A percentile compares a stretch with the other conserved stretches of the same genome.
Evolutionary conservation across 1,140 invertebrate species (phyloP).

Genomic region (Eciton burchellii): DNA sequence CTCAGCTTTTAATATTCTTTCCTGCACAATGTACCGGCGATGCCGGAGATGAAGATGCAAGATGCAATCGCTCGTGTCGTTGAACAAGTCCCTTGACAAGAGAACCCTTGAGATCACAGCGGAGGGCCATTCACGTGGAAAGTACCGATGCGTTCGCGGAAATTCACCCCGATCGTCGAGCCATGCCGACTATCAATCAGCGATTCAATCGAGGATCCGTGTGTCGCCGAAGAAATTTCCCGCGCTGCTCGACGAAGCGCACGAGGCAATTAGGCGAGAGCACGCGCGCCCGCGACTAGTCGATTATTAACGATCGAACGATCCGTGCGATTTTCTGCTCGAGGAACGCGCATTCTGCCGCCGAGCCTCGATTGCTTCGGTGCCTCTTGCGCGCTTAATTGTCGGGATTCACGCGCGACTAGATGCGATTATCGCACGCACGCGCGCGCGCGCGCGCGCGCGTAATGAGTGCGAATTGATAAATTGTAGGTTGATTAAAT

Average conservation of each 20-base stretch:
- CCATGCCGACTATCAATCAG: conserved; percentile 59
- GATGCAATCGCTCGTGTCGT: background rate
- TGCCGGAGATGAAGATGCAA: background rate
- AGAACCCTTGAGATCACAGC: background rate
- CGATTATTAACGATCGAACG: conserved; percentile 63
- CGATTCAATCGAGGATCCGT: conserved; percentile 53
- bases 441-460: too few species aligned
- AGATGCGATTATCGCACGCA: conserved; percentile 2
- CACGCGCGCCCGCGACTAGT: conserved; percentile 46
- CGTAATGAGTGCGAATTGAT: too few species aligned
- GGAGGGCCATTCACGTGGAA: conserved; percentile 12
- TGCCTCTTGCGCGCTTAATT: conserved; percentile 45
- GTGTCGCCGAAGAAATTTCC: conserved; percentile 56
- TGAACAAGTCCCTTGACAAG: conserved; percentile 10
- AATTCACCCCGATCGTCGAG: conserved; percentile 16
- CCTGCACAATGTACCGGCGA: background rate
- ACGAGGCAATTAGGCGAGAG: conserved; percentile 58
- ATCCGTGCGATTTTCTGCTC: conserved; percentile 61
- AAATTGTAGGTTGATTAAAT: too few species aligned
- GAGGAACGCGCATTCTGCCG: conserved; percentile 26
- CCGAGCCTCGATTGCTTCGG: conserved; percentile 33
- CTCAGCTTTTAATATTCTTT: too few species aligned
- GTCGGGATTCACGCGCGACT: conserved; percentile 26
- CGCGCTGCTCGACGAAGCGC: conserved; percentile 55
- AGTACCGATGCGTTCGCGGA: conserved; percentile 15